A percentile compares a stretch with the other conserved stretches of the same genome.
Evolutionary conservation across 2,113 vertebrate species (phyloP).

Genomic region (Upupa epops): DNA sequence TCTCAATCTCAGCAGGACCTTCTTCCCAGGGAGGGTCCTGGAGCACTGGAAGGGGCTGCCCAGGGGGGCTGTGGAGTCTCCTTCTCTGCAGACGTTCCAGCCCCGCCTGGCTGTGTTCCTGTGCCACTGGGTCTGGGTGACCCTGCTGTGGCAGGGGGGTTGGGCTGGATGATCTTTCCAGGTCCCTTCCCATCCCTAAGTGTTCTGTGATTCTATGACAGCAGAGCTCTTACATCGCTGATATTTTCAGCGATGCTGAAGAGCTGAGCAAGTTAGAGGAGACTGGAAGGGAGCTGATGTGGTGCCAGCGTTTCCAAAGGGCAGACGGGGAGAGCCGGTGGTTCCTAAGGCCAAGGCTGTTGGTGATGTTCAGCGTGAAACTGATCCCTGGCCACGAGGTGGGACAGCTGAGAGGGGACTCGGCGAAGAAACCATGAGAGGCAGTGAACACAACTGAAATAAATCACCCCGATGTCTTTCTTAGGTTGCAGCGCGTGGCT

Average conservation of each 20-base stretch:
- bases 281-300: not conserved
- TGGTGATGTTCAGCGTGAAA: conserved; percentile 35
- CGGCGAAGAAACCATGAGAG: conserved; percentile 24
- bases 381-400: conserved; percentile 32
- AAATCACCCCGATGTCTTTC: conserved; percentile 22
- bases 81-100: no score
- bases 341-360: conserved; percentile 9
- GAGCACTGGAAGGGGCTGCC: no score
- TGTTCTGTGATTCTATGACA: no score
- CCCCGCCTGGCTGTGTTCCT: no score
- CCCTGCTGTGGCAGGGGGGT: no score
- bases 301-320: conserved; percentile 9
- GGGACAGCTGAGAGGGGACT: conserved; percentile 22
- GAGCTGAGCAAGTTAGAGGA: not conserved
- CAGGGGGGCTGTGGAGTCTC: no score
- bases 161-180: no score
- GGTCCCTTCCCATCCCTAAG: no score
- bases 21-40: no score
- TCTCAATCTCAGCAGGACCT: no score
- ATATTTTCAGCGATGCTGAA: not conserved
- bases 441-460: conserved; percentile 56
- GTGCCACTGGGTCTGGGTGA: no score
- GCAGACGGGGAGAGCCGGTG: not conserved
- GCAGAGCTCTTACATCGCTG: not conserved
- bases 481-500: not conserved